Evolutionary conservation across 2,113 vertebrate genomes (phyloP).

Genomic region (Ophthalmolycus amberensis): DNA sequence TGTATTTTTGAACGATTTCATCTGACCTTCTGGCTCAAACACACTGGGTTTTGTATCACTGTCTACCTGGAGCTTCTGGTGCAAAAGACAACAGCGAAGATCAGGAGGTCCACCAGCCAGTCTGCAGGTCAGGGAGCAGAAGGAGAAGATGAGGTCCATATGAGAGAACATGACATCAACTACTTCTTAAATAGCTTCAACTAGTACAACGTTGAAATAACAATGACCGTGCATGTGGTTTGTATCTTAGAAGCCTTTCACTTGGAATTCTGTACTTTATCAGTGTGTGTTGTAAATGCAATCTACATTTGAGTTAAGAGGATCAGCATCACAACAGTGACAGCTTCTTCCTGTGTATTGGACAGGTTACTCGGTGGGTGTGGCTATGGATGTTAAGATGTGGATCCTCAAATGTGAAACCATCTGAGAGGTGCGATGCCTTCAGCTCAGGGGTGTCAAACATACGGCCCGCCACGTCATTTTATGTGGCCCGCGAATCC

Average conservation of each 20-base stretch:
- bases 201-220: too few species aligned
- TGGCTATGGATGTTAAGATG: not conserved
- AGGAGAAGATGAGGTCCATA: not conserved
- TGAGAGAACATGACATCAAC: not conserved
- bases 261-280: not conserved
- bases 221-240: not conserved
- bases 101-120: conserved; percentile 91
- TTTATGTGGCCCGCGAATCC: too few species aligned
- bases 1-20: not conserved
- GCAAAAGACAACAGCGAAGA: conserved; percentile 95
- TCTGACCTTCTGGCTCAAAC: not conserved
- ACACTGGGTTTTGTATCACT: not conserved
- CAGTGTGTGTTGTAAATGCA: not conserved
- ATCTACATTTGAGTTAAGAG: not conserved
- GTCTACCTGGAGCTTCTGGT: conserved; percentile 97
- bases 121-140: conserved; percentile 78
- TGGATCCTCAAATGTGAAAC: not conserved
- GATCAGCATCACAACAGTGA: not conserved
- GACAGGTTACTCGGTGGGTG: not conserved
- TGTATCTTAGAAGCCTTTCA: not conserved
- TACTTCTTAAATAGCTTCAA: not conserved
- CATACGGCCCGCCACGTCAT: too few species aligned
- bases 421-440: not conserved
- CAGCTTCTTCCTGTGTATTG: not conserved
- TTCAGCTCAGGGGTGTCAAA: not conserved